phyloP scores from a whole-genome alignment of 2,113 vertebrate species.

The Ochotona curzoniae region DNA sequence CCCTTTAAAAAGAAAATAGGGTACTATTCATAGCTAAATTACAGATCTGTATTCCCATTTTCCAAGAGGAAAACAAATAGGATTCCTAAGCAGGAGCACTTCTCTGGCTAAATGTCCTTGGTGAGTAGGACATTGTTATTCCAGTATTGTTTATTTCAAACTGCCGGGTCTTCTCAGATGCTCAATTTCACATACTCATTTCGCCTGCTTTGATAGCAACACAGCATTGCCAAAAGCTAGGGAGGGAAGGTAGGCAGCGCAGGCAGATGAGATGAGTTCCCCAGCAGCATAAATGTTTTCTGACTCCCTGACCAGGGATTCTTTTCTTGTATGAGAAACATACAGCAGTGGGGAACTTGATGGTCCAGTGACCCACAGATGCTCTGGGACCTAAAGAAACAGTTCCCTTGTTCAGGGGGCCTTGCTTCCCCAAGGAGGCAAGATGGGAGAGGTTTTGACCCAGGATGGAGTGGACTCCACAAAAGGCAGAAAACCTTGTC shows the following conservation, averaged over 20 bases:
- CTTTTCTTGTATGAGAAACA: conserved; percentile 19
- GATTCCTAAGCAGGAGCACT: conserved; percentile 41
- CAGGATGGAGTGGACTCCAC: not conserved
- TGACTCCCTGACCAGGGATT: conserved; percentile 15
- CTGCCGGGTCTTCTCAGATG: not conserved
- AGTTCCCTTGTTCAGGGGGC: not conserved
- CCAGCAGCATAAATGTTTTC: not conserved
- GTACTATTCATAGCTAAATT: conserved; percentile 28
- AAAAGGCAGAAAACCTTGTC: not conserved
- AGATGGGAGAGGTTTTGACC: not conserved
- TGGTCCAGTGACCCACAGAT: not conserved
- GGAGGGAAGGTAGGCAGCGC: not conserved
- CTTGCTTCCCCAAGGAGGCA: not conserved
- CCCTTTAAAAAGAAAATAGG: conserved; percentile 37
- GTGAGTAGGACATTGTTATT: conserved; percentile 14
- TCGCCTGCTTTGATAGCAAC: not conserved
- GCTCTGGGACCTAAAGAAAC: not conserved
- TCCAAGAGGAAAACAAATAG: conserved; percentile 60
- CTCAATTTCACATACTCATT: conserved; percentile 29
- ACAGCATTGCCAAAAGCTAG: not conserved
- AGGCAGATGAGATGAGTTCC: not conserved
- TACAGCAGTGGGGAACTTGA: not conserved
- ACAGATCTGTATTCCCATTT: conserved; percentile 35
- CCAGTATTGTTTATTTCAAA: conserved; percentile 44
- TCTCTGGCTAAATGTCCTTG: conserved; percentile 31